Evolutionary conservation across 2,797 vertebrate genomes (phyloP).

Genomic region (Spheniscus humboldti): DNA sequence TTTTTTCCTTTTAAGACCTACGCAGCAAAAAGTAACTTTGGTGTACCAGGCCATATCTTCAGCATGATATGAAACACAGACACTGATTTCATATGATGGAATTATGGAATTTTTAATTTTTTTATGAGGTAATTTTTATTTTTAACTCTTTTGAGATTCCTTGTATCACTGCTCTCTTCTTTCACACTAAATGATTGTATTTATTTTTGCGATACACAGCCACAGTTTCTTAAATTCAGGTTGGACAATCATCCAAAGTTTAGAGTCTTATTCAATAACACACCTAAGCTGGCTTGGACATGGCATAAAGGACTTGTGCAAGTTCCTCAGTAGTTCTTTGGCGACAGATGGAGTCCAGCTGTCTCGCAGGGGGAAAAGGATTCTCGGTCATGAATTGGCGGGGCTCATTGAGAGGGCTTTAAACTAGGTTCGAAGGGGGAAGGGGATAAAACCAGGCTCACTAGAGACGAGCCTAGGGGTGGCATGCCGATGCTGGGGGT

Average conservation of each 20-base stretch:
- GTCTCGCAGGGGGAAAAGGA: too few relatives aligned
- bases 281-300: neutral
- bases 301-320: neutral
- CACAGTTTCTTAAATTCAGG: neutral
- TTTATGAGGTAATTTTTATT: neutral
- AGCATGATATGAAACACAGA: neutral
- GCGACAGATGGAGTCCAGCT: too few relatives aligned
- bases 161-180: neutral
- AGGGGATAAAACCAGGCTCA: too few relatives aligned
- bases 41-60: rapidly evolving
- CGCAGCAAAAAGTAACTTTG: neutral
- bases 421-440: too few relatives aligned
- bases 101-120: neutral
- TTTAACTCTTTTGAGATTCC: neutral
- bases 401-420: too few relatives aligned
- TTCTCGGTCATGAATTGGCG: too few relatives aligned
- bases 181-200: neutral
- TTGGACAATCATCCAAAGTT: neutral
- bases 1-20: neutral
- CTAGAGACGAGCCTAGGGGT: too few relatives aligned
- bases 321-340: neutral
- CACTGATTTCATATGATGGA: neutral
- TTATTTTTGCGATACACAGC: neutral
- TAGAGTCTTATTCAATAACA: neutral
- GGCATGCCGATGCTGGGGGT: too few relatives aligned